Conservation (phyloP, 2,113 vertebrate species). For the Mixornis gularis region DNA sequence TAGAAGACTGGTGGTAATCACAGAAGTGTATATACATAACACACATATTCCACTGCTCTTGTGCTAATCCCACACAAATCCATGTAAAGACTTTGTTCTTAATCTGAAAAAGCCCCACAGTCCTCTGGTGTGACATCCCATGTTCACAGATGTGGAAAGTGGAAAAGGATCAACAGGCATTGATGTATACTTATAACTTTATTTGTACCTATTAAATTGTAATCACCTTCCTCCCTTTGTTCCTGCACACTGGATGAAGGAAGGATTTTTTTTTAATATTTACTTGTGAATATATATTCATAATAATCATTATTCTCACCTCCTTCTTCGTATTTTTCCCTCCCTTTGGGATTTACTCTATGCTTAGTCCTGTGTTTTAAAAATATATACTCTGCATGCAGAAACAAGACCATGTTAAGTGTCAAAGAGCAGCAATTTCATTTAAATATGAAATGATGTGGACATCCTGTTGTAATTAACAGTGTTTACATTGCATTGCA, state of each 20-base stretch:
- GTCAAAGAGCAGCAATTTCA: background rate
- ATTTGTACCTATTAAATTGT: background rate
- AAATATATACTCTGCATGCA: background rate
- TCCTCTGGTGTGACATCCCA: background rate
- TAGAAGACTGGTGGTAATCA: background rate
- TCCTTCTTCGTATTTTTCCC: background rate
- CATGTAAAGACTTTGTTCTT: background rate
- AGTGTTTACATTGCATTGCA: background rate
- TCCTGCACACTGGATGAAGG: background rate
- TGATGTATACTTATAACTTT: background rate
- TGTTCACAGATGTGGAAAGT: background rate
- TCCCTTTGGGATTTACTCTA: background rate
- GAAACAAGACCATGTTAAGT: background rate
- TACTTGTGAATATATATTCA: background rate
- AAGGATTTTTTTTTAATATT: background rate
- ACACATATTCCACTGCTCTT: background rate
- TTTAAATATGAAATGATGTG: rapidly evolving
- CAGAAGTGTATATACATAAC: background rate
- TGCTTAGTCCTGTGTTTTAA: background rate
- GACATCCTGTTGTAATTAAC: background rate
- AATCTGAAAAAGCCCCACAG: background rate
- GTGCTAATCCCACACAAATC: background rate
- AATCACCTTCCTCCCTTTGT: background rate
- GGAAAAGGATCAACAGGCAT: background rate
- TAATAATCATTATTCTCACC: background rate